A percentile compares a stretch with the other conserved stretches of the same genome.
Evolutionary conservation across 2,888 invertebrate species (phyloP).

Genomic region (Ectobius pallidus): DNA sequence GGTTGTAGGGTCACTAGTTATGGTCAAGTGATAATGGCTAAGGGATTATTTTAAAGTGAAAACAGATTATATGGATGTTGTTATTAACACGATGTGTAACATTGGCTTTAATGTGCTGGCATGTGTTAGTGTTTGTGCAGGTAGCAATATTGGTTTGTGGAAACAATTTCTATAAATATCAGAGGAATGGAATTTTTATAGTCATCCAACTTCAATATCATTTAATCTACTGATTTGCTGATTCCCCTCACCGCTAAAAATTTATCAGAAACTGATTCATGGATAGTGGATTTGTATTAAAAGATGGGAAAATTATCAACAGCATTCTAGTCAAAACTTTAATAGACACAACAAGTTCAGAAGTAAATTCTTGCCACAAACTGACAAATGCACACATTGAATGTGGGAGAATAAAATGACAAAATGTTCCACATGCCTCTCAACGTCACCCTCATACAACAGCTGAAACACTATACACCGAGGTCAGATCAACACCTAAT

Average conservation of each 20-base stretch:
- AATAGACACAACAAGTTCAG: slow-evolving; percentile 8
- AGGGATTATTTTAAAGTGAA: slow-evolving; percentile 42
- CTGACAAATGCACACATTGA: slow-evolving; percentile 43
- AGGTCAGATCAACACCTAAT: slow-evolving; percentile 32
- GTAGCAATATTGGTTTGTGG: no score
- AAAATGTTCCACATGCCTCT: slow-evolving; percentile 46
- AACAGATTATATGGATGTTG: slow-evolving; percentile 21
- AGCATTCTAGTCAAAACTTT: slow-evolving; percentile 5
- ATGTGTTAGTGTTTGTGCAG: no score
- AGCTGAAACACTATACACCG: slow-evolving; percentile 45
- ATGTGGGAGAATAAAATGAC: slow-evolving; percentile 44
- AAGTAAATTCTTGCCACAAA: slow-evolving; percentile 40
- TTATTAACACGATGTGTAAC: slow-evolving; percentile 20
- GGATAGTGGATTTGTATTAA: slow-evolving; percentile 34
- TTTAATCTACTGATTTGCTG: slow-evolving; percentile 33
- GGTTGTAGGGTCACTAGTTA: slow-evolving; percentile 40
- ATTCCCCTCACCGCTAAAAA: slow-evolving; percentile 39
- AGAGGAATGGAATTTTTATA: not conserved
- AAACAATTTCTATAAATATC: no score
- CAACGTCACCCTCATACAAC: slow-evolving; percentile 47
- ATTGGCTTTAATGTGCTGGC: no score
- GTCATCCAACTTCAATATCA: not conserved
- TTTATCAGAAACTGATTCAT: slow-evolving; percentile 35
- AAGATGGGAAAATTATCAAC: slow-evolving; percentile 15
- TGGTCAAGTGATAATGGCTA: slow-evolving; percentile 39